Conservation (phyloP, 2,888 invertebrate genomes). For the Scaptomyza reducta region DNA sequence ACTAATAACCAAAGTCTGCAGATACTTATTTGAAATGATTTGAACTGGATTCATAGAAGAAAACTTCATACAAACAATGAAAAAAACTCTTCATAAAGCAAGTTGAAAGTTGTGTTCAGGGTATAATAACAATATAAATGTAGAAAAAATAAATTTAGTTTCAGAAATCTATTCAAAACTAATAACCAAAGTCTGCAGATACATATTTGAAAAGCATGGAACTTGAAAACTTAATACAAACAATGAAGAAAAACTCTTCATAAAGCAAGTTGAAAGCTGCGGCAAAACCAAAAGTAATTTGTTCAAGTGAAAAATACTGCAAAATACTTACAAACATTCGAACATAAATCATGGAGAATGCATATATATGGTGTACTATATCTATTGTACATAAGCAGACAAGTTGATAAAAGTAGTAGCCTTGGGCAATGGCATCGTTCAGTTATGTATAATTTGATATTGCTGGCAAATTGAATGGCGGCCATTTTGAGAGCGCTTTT, state of each 20-base stretch:
- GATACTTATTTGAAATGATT: too few species aligned
- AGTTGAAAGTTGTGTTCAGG: too few species aligned
- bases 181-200: too few species aligned
- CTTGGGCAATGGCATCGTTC: slow-evolving; percentile 9
- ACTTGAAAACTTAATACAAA: not conserved
- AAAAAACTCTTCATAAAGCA: not conserved
- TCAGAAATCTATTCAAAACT: too few species aligned
- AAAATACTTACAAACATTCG: not conserved
- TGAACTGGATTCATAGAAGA: too few species aligned
- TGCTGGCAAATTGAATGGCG: slow-evolving; percentile 77
- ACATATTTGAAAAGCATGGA: too few species aligned
- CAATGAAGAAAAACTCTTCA: not conserved
- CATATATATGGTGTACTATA: not conserved
- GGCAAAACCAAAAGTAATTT: not conserved
- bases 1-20: too few species aligned
- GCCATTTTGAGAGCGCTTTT: slow-evolving; percentile 84
- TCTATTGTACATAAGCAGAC: not conserved
- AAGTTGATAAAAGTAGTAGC: slow-evolving; percentile 6
- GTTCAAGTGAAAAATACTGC: not conserved
- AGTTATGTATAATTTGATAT: slow-evolving; percentile 48
- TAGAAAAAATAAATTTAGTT: too few species aligned
- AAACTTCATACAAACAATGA: not conserved
- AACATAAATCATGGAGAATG: not conserved
- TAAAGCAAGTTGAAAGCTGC: not conserved
- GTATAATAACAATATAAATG: too few species aligned